A percentile compares a stretch with the other conserved stretches of the same genome.
Evolutionary conservation across 2,888 invertebrate genomes (phyloP).

Genomic region (Scrobipalpa costella): DNA sequence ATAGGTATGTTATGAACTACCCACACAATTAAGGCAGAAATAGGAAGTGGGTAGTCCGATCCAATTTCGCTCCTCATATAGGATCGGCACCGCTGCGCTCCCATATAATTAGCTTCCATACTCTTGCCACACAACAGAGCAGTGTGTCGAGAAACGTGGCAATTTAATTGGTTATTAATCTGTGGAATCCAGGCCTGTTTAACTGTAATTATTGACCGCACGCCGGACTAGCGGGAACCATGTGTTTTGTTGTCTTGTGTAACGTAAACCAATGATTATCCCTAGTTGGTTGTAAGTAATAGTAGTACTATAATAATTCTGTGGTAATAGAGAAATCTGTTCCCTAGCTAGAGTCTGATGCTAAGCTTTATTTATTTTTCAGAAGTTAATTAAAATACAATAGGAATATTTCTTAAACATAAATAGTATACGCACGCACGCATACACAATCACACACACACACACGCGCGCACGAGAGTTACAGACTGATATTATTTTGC

Average conservation of each 20-base stretch:
- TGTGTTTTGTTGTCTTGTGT: constrained; percentile 3
- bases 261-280: constrained; percentile 5
- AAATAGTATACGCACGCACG: too few relatives aligned
- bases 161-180: constrained; percentile 59
- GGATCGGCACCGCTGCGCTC: constrained; percentile 6
- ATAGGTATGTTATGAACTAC: neutral
- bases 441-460: too few relatives aligned
- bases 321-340: neutral
- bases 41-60: constrained; percentile 13
- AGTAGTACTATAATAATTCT: too few relatives aligned
- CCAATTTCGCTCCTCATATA: constrained; percentile 17
- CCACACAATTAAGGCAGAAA: neutral
- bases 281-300: neutral
- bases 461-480: too few relatives aligned
- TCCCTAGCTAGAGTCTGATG: too few relatives aligned
- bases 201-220: constrained; percentile 51
- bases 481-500: too few relatives aligned
- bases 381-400: too few relatives aligned
- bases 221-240: constrained; percentile 14
- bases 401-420: too few relatives aligned
- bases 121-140: constrained; percentile 19
- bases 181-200: constrained; percentile 51
- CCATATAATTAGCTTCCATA: constrained; percentile 17
- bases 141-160: constrained; percentile 38
- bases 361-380: too few relatives aligned